A percentile compares a stretch with the other conserved stretches of the same genome.
Evolutionary conservation across 2,888 invertebrate species (phyloP).

Genomic region (Napeogenes inachia): DNA sequence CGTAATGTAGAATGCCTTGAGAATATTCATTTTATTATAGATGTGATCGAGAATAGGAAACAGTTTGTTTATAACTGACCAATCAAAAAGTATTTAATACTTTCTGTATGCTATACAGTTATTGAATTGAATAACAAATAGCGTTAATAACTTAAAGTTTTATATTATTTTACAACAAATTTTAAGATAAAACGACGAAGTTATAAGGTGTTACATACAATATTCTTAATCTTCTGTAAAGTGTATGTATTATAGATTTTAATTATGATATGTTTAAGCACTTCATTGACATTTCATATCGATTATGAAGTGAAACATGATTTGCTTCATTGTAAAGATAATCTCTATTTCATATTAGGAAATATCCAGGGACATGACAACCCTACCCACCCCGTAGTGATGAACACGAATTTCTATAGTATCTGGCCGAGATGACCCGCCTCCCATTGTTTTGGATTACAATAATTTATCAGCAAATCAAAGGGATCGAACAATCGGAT

Average conservation of each 20-base stretch:
- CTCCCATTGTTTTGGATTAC: constrained; percentile 72
- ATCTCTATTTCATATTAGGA: constrained; percentile 2
- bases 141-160: too few relatives aligned
- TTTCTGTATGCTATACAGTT: background rate
- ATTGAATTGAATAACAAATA: too few relatives aligned
- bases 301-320: too few relatives aligned
- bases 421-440: constrained; percentile 46
- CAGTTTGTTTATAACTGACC: constrained; percentile 21
- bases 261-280: too few relatives aligned
- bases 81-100: background rate
- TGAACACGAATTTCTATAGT: constrained; percentile 21
- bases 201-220: too few relatives aligned
- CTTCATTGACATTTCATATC: too few relatives aligned
- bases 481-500: constrained; percentile 69
- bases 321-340: too few relatives aligned
- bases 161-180: too few relatives aligned
- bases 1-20: constrained; percentile 21
- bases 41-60: constrained; percentile 17
- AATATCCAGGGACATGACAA: background rate
- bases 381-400: constrained; percentile 10
- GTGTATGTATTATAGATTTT: too few relatives aligned
- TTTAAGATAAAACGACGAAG: too few relatives aligned
- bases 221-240: background rate
- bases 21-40: constrained; percentile 24
- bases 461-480: constrained; percentile 73